A percentile compares a stretch with the other conserved stretches of the same genome.
Conservation (phyloP, 1,140 invertebrate species). For the Drosophila pectinifera region DNA sequence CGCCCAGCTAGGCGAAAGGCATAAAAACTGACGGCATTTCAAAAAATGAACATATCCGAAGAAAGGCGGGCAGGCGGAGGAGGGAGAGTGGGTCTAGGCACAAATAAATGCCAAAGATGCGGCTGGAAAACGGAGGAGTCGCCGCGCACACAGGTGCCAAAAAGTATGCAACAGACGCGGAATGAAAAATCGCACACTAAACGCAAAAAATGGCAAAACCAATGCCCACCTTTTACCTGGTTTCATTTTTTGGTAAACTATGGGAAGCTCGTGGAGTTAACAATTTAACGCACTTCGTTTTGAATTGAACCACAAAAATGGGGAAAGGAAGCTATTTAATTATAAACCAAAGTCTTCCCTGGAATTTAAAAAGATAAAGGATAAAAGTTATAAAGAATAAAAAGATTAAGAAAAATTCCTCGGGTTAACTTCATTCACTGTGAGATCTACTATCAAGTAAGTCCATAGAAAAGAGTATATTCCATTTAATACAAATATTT, state of each 20-base stretch:
- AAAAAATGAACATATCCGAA: slow-evolving; percentile 69
- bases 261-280: too few relatives aligned
- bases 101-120: slow-evolving; percentile 51
- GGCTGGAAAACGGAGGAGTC: slow-evolving; percentile 20
- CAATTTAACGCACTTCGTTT: slow-evolving; percentile 14
- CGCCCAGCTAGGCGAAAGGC: slow-evolving; percentile 54
- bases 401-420: too few relatives aligned
- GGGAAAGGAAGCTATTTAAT: not conserved
- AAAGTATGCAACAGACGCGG: slow-evolving; percentile 69
- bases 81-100: slow-evolving; percentile 30
- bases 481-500: too few relatives aligned
- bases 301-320: not conserved
- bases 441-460: too few relatives aligned
- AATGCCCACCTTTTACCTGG: slow-evolving; percentile 40
- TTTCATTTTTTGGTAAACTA: slow-evolving; percentile 12
- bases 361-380: not conserved
- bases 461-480: too few relatives aligned
- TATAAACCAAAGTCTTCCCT: not conserved
- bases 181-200: slow-evolving; percentile 76
- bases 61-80: slow-evolving; percentile 12
- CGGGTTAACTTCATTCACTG: too few relatives aligned
- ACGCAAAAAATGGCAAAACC: slow-evolving; percentile 66
- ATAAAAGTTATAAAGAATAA: not conserved
- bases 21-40: slow-evolving; percentile 80
- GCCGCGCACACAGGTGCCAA: slow-evolving; percentile 66